Percentiles rank a stretch among this genome's conserved stretches.
Evolutionary conservation across 2,113 vertebrate genomes (phyloP).

Genomic region (Myanophis thanlyinensis): DNA sequence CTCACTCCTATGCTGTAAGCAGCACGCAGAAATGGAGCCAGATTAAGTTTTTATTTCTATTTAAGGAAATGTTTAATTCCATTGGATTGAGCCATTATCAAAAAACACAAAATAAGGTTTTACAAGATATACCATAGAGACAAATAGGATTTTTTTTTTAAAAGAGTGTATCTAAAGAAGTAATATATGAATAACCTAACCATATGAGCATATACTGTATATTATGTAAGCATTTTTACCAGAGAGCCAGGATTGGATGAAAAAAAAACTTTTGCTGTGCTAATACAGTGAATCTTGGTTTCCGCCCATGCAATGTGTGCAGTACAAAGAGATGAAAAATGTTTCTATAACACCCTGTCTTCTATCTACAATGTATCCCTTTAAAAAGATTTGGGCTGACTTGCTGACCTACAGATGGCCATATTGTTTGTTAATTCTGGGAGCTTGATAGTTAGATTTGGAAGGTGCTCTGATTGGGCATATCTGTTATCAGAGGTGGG

Average conservation of each 20-base stretch:
- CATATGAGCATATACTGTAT: background rate
- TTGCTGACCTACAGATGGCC: background rate
- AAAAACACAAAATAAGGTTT: background rate
- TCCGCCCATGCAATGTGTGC: background rate
- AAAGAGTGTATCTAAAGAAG: background rate
- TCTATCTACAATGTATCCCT: background rate
- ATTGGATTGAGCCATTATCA: background rate
- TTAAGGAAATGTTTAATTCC: background rate
- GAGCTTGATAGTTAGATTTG: background rate
- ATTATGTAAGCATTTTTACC: background rate
- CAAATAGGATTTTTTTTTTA: background rate
- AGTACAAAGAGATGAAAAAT: background rate
- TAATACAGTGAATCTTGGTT: background rate
- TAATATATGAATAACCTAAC: background rate
- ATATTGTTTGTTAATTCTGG: background rate
- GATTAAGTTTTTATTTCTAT: background rate
- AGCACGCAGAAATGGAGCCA: background rate
- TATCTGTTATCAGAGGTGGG: no score
- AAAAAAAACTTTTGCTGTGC: background rate
- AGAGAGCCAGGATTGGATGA: background rate
- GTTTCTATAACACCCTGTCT: background rate
- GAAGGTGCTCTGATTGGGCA: background rate
- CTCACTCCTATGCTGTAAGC: background rate
- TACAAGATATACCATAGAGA: background rate
- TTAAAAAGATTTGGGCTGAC: background rate